Evolutionary conservation across 2,113 vertebrate genomes (phyloP), one percentile per base, ranked within the genome.

Genomic region (Pachyramphus minor): DNA sequence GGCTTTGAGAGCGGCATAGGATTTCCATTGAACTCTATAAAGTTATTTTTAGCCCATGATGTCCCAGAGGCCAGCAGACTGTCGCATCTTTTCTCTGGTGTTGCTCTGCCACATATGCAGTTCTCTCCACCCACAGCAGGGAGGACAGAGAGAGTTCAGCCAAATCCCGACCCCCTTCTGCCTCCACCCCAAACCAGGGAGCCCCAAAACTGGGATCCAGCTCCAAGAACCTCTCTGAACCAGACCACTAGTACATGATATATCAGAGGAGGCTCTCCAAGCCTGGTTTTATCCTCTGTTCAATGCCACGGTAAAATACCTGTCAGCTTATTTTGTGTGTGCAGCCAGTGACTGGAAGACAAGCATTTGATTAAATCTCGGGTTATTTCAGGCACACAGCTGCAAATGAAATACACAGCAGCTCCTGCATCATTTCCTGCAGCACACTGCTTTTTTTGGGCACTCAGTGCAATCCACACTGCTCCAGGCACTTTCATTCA

Each of bases 301-400:
- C 50, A 74, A 31, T 0, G 2, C 11, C 52, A 35, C 1, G 0
- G 28, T 30, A 44, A 87, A 66, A 74, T 42, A 35, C 5, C n/a
- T 64, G 30, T 21, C 2, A 4, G 25, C 6, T 59, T 78, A 75
- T 89, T 75, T 78, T 35, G 12, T 18, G 3, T 28, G 9, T 67
- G 49, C 28, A 82, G 41, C 5, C 49, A 47, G 52, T 56, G 44
- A 41, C 44, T 47, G 59, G 21, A 52, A 84, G 27, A 73, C 31
- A 77, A 52, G 19, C 16, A 28, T 52, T 55, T 60, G 27, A 79
- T 47, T 41, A 76, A 91, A 89, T 47, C 33, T 52, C 35, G 78
- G 47, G 35, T 89, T 50, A 68, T 53, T 93, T 87, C 78, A 90
- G 60, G 45, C 58, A 73, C 31, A 86, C 19, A 80, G 64, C 24